Conservation (phyloP, 2,797 vertebrate species). For the Loriculus beryllinus region DNA sequence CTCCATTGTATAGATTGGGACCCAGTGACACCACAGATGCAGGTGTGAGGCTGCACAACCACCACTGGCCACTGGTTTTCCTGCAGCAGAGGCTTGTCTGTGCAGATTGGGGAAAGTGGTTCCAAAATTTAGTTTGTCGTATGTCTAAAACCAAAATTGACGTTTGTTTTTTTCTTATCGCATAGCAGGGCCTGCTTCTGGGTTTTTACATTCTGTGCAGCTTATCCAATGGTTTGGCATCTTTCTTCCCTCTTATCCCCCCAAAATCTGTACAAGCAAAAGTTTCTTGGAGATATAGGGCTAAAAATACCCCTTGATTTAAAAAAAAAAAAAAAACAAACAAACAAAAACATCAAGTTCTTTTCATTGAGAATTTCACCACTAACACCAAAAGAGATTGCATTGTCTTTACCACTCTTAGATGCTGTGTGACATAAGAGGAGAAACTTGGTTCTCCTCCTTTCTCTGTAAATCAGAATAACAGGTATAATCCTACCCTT, state of each 20-base stretch:
- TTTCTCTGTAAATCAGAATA: not conserved
- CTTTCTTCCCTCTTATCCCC: not conserved
- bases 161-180: not conserved
- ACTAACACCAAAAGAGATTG: not conserved
- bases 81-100: not conserved
- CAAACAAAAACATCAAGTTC: not conserved
- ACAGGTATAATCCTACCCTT: not conserved
- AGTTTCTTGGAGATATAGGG: not conserved
- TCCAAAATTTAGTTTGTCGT: not conserved
- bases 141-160: not conserved
- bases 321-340: not conserved
- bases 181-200: not conserved
- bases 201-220: not conserved
- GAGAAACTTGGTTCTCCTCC: not conserved
- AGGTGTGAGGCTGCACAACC: not conserved
- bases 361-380: not conserved
- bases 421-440: not conserved
- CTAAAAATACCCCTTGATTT: not conserved
- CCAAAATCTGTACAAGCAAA: not conserved
- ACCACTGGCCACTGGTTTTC: not conserved
- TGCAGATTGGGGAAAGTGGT: accelerated
- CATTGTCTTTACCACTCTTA: not conserved
- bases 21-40: accelerated
- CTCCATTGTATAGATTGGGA: too few relatives aligned
- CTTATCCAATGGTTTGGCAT: not conserved